Percentiles rank a stretch among this genome's conserved stretches.
These are phyloP conservation scores for Calidris pygmaea DNA, from an alignment of 2,113 vertebrate genomes.

Conservation along the genomic window DNA sequence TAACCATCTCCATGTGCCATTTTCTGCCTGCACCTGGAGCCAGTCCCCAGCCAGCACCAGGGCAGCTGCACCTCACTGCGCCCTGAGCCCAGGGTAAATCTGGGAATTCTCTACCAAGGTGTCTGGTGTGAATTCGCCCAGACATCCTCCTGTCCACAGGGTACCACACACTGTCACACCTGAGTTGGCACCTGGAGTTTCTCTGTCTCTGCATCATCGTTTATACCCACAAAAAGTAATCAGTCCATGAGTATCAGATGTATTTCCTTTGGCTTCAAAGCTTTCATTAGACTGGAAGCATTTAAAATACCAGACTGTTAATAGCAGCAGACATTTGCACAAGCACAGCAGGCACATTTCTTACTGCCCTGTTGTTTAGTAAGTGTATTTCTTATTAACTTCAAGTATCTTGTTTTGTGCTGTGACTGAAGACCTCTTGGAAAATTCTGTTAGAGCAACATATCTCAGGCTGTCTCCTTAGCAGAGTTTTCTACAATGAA, in stretches of 20 bases:
- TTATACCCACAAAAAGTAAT: background rate
- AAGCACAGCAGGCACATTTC: background rate
- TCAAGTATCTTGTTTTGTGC: background rate
- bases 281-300: background rate
- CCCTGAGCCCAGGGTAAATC: background rate
- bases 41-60: background rate
- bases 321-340: background rate
- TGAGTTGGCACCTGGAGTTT: background rate
- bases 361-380: background rate
- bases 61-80: background rate
- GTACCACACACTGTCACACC: background rate
- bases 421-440: background rate
- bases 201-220: background rate
- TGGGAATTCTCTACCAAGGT: background rate
- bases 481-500: background rate
- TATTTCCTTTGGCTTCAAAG: background rate
- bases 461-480: background rate
- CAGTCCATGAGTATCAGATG: background rate
- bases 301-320: conserved; percentile 5
- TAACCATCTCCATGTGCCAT: background rate
- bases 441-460: background rate
- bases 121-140: background rate
- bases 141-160: background rate
- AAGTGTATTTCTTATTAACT: background rate
- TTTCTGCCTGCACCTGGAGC: background rate